phyloP scores from a whole-genome alignment of 2,888 invertebrate species.

The Heteromurus nitidus region DNA sequence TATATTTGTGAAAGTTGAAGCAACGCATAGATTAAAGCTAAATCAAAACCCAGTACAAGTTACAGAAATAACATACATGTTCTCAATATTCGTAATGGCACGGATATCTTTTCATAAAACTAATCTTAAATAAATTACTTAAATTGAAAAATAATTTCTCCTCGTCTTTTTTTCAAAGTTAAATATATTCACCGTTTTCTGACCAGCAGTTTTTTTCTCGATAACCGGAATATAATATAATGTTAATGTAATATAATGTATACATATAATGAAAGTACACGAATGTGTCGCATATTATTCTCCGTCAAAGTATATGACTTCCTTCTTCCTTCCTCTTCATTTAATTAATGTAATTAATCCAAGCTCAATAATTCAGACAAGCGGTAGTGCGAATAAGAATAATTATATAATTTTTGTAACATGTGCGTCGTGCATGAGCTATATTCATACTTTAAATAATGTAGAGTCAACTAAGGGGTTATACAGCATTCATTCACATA shows the following conservation, averaged over 20 bases:
- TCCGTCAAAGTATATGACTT: no score
- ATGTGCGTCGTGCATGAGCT: background rate
- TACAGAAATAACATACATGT: constrained; percentile 5
- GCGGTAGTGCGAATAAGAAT: no score
- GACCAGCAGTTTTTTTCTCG: constrained; percentile 63
- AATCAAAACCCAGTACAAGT: constrained; percentile 10
- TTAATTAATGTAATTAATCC: constrained; percentile 19
- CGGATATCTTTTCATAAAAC: constrained; percentile 22
- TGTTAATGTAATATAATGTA: no score
- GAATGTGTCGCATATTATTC: no score
- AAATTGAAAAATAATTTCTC: background rate
- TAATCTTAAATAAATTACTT: background rate
- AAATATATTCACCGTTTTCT: constrained; percentile 21
- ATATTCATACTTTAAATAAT: background rate
- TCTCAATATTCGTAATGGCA: constrained; percentile 15
- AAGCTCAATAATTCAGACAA: constrained; percentile 61
- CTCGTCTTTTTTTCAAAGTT: background rate
- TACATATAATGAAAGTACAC: background rate
- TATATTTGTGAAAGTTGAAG: background rate
- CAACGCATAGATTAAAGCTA: background rate
- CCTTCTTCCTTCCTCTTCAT: no score
- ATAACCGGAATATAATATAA: no score
- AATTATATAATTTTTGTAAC: no score
- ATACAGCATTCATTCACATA: no score
- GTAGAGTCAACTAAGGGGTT: no score